These are phyloP conservation scores for Micromys minutus DNA, from an alignment of 2,113 vertebrate genomes.

Conservation along the genomic window DNA sequence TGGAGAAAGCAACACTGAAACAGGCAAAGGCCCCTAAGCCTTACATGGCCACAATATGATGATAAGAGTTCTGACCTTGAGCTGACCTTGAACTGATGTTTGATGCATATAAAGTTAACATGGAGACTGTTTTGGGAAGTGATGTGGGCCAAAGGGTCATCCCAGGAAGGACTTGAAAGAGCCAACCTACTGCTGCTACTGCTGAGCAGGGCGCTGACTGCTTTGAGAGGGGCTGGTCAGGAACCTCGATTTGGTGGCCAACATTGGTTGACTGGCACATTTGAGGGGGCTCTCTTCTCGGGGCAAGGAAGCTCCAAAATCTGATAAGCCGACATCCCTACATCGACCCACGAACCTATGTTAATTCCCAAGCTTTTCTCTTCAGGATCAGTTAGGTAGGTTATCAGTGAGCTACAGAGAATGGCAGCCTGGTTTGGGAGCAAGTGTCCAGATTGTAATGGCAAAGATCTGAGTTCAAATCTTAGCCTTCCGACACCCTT, in stretches of 20 bases:
- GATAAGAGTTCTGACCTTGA: no score
- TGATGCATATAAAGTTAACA: neutral
- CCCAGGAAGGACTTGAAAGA: neutral
- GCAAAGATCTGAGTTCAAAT: slow-evolving; percentile 31
- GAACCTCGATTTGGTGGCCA: neutral
- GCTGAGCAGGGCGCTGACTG: neutral
- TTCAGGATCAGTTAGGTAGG: neutral
- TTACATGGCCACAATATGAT: no score
- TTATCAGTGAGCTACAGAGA: neutral
- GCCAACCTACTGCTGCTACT: neutral
- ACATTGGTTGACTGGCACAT: neutral
- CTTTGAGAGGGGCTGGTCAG: neutral
- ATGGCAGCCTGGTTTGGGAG: neutral
- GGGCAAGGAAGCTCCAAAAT: neutral
- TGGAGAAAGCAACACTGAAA: neutral
- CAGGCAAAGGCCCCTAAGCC: neutral
- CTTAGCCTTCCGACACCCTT: neutral
- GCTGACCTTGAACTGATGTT: neutral
- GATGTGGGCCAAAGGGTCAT: neutral
- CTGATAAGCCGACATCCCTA: neutral
- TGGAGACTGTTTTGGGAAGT: neutral
- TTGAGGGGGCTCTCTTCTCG: neutral
- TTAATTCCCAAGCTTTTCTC: neutral
- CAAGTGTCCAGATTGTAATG: neutral
- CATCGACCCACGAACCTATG: neutral